These are phyloP conservation scores for Amiota communis DNA, from an alignment of 2,888 invertebrate genomes.

Conservation along the genomic window DNA sequence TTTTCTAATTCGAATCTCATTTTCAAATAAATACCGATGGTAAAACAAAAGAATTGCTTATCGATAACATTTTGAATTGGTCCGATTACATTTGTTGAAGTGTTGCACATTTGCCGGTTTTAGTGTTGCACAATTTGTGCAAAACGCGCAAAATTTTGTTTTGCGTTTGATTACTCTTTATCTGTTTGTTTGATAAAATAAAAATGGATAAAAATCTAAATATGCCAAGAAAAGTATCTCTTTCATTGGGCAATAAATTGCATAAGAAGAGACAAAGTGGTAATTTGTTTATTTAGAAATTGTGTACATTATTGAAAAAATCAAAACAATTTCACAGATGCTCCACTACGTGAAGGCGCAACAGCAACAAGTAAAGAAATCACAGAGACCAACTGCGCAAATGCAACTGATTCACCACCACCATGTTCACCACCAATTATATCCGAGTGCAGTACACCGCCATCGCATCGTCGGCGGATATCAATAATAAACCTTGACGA, in stretches of 20 bases:
- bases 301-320: not conserved
- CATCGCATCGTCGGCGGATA: constrained; percentile 48
- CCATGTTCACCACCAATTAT: constrained; percentile 39
- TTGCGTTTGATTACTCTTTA: not conserved
- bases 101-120: no score
- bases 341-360: constrained; percentile 52
- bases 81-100: no score
- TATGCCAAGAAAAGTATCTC: constrained; percentile 55
- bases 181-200: not conserved
- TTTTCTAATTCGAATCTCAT: no score
- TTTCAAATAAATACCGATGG: no score
- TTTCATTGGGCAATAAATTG: constrained; percentile 61
- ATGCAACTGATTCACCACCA: not conserved
- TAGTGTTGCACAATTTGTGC: not conserved
- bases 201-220: constrained; percentile 62
- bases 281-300: constrained; percentile 34
- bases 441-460: constrained; percentile 63
- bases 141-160: constrained; percentile 5
- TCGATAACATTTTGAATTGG: no score
- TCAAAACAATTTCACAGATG: constrained; percentile 48
- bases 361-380: not conserved
- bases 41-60: no score
- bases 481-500: constrained; percentile 56
- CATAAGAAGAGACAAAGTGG: constrained; percentile 61
- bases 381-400: constrained; percentile 15